Base-by-base conservation (phyloP, 2,113 vertebrate genomes). In the Brachirus orientalis region DNA sequence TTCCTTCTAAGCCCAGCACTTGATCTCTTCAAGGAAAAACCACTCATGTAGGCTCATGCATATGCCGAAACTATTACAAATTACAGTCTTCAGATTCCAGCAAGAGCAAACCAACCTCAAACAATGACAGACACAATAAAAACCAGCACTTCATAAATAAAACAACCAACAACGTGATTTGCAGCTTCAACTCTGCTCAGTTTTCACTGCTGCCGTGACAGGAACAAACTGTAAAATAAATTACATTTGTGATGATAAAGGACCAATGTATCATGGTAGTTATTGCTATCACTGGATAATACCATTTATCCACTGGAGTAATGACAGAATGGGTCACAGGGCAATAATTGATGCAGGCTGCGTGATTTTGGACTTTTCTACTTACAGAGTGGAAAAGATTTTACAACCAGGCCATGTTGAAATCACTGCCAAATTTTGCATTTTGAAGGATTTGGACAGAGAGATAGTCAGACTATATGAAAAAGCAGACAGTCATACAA, bases 221-320 rank as follows among this genome's bases (percentile, higher is more conserved):
- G 63, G 36, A 75, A 38, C 36, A 52, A 63, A 67, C 48, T 48
- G 46, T 55, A 60, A 46, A 55, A 41, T 17, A 41, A 54, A 47
- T 62, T n/a, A 61, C 20, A 17, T 36, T 54, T 63, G 51, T 12
- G 18, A 59, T 47, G 60, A 69, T 43, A 66, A 63, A 80, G 62
- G 28, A 57, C 79, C 51, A 75, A 82, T 18, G 37, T 62, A 50
- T 84, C 81, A 87, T 89, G 88, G 77, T 73, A 86, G 80, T 91
- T 91, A 91, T 91, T 91, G 90, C 90, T 91, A 82, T 89, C 62
- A 68, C 77, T 90, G 89, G 88, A 90, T 90, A 88, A 90, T 61
- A 78, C 69, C 75, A 67, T 88, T 91, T 89, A 90, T 90, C 89
- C 89, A 90, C 81, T 82, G 80, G 67, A 82, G 77, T 75, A 62